Percentiles rank a stretch among this genome's conserved stretches.
phyloP scores from a whole-genome alignment of 2,888 invertebrate genomes.

The Spodoptera picta region DNA sequence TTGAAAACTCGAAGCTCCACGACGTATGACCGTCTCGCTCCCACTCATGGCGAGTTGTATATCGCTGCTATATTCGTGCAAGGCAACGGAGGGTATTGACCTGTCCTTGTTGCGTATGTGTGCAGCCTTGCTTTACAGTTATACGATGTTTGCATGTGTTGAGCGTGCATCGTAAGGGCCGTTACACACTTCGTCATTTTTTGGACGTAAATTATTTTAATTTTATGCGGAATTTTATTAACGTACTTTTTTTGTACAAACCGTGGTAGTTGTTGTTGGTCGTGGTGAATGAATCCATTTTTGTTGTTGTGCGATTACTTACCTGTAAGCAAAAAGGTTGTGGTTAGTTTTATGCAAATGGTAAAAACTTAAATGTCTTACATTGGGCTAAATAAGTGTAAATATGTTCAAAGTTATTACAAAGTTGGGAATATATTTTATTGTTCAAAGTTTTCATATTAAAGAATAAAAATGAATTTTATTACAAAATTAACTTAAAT shows the following conservation, averaged over 20 bases:
- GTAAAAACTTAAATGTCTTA: too few species aligned
- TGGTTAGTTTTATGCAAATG: conserved; percentile 2
- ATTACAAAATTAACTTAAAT: too few species aligned
- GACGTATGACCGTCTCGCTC: conserved; percentile 66
- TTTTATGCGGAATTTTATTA: conserved; percentile 44
- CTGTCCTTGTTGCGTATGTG: conserved; percentile 87
- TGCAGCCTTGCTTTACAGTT: conserved; percentile 88
- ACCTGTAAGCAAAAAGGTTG: conserved; percentile 60
- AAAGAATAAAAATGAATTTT: too few species aligned
- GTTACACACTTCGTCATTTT: conserved; percentile 72
- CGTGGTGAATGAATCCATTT: conserved; percentile 41
- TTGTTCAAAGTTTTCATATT: too few species aligned
- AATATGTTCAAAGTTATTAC: too few species aligned
- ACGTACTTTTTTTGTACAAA: conserved; percentile 45
- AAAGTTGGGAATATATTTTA: too few species aligned
- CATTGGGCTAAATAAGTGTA: too few species aligned
- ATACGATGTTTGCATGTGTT: conserved; percentile 76
- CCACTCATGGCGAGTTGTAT: conserved; percentile 62
- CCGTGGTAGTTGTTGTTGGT: conserved; percentile 42
- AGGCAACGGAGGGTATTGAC: conserved; percentile 88
- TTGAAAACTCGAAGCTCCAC: conserved; percentile 69
- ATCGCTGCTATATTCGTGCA: conserved; percentile 77
- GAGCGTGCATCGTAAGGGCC: conserved; percentile 82
- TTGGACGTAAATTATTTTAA: conserved; percentile 41
- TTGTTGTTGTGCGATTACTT: conserved; percentile 55